A percentile compares a stretch with the other conserved stretches of the same genome.
Evolutionary conservation across 2,113 vertebrate species (phyloP).

Genomic region (Leptosomus discolor): DNA sequence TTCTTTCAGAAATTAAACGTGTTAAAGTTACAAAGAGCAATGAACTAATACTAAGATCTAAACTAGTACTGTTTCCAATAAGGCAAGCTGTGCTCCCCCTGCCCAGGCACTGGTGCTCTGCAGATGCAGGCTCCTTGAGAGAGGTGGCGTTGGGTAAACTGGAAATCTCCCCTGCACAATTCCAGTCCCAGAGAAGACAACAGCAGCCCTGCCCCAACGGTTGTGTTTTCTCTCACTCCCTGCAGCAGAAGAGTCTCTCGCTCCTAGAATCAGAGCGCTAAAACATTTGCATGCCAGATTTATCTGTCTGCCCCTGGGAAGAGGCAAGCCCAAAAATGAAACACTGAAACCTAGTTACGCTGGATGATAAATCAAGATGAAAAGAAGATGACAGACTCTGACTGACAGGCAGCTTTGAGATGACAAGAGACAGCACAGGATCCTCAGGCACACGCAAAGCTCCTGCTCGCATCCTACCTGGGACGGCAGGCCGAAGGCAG

Average conservation of each 20-base stretch:
- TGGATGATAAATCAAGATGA: slow-evolving; percentile 60
- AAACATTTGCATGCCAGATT: slow-evolving; percentile 24
- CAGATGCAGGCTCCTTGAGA: background rate
- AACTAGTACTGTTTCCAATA: background rate
- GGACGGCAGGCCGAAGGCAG: background rate
- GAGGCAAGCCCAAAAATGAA: slow-evolving; percentile 28
- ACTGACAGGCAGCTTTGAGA: slow-evolving; percentile 15
- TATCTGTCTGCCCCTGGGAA: slow-evolving; percentile 19
- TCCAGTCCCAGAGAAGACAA: background rate
- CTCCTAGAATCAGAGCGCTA: background rate
- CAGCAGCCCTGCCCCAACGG: background rate
- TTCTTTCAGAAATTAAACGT: background rate
- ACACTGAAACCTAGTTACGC: slow-evolving; percentile 43
- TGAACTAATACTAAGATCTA: background rate
- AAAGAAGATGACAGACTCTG: slow-evolving; percentile 33
- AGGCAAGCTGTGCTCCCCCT: background rate
- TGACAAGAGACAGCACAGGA: background rate
- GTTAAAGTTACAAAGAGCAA: background rate
- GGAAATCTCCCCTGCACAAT: background rate
- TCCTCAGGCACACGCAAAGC: background rate
- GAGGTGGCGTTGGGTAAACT: background rate
- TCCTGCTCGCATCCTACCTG: background rate
- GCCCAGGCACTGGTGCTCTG: background rate
- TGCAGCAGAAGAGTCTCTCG: background rate
- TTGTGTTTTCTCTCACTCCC: background rate